Evolutionary conservation across 2,888 invertebrate genomes (phyloP), one percentile per base, ranked within the genome.

Genomic region (Aspidiotus rigidus): DNA sequence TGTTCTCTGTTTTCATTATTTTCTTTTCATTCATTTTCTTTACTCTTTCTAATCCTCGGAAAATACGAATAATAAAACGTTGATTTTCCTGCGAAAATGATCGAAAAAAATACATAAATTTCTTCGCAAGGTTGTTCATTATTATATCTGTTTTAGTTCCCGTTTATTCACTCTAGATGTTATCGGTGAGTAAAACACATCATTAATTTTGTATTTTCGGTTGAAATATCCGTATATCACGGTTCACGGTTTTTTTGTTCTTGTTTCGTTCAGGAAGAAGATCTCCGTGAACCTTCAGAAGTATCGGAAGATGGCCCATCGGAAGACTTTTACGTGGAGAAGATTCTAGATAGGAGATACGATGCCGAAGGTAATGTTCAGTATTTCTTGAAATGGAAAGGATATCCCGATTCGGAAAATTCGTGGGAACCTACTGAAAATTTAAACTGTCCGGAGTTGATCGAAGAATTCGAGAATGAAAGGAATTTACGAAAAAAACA

Each of bases 361-460:
- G n/a, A 13, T n/a, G 3, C 8, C 7, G 49, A 70, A 10, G 71
- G 71, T 1, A 62, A n/a, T 7, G 40, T 70, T 7, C 13, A 53
- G 16, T 71, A 71, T 62, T 62, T 57, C 9, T 13, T 71, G 3
- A 70, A 67, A 59, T 71, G 71, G 71, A 61, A 62, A 40, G 71
- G 71, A 55, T 72, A 57, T 69, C 55, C 28, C 61, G 75, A 75
- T 76, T 88, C 87, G 62, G 94, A 95, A 75, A 95, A 95, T 75
- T 94, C 95, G 9, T 95, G 95, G 95, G 95, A 95, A 76, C 95
- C 95, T 0, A 89, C 89, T 74, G 91, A 90, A 75, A 92, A 93
- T 76, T 80, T 94, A 1, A 93, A 93, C 75, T 94, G 93, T 77
- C 93, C 93, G 0, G 90, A 90, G 74, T 80, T 92, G 60, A 91